Base-by-base conservation (phyloP, 2,797 vertebrate species). In the Bradypodion ventrale region DNA sequence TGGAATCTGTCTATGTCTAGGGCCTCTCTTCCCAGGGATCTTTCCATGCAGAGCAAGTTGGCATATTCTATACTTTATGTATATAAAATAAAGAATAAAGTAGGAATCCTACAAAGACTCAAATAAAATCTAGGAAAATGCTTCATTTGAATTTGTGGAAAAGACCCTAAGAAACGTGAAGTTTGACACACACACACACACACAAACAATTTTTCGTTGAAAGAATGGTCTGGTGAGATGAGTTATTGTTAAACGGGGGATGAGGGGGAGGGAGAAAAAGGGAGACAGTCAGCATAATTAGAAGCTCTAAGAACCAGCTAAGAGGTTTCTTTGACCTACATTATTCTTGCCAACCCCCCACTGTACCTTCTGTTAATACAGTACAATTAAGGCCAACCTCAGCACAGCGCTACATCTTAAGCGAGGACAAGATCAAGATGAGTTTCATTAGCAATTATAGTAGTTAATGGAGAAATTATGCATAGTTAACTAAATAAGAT, bases 381-480 rank as follows among this genome's bases (percentile, higher is more conserved):
- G 1, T 49, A 37, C 83, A 77, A 75, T 70, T 70, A 76, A 72
- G 52, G 32, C 0, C 49, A 59, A 2, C 35, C 0, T 0, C n/a
- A 49, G 0, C 35, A 46, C 83, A 49, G 46, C 44, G 74, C 0
- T 0, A 73, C 82, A 81, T 90, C 19, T 0, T 0, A 52, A 46
- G 52, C 44, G 7, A 25, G 62, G 0, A 0, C 70, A 32, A 15
- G 40, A 80, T 44, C 65, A 5, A 0, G 2, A 0, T 21, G 0
- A 68, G 90, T 83, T 65, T 87, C 93, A 56, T 89, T 91, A 92
- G 84, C 0, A 37, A 44, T 10, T 12, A 87, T 60, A 78, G 76
- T 85, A 63, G 87, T 81, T 84, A 78, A 15, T 37, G 6, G 85
- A 88, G 82, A 83, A 76, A 2, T 87, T 89, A 74, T 0, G 0